These are phyloP conservation scores for Heliocidaris erythrogramma DNA, from an alignment of 35 echinoderm and acorn worm species.

Conservation along the genomic window DNA sequence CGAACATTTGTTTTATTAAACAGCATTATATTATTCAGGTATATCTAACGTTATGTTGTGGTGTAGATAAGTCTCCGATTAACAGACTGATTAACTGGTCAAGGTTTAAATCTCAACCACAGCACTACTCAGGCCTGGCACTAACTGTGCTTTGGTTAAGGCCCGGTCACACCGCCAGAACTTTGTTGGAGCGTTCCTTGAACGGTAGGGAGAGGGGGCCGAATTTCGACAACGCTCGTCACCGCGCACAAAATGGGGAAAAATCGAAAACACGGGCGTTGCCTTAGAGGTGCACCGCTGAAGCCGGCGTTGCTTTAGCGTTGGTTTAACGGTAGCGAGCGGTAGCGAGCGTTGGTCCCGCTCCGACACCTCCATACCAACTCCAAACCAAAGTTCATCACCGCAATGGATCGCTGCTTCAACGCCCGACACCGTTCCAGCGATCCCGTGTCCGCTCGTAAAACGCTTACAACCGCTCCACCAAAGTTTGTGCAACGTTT, in stretches of 20 bases:
- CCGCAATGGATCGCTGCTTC: conserved; percentile 38
- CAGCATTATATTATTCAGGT: not conserved
- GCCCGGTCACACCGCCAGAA: not conserved
- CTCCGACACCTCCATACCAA: too few relatives aligned
- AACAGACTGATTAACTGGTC: not conserved
- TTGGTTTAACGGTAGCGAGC: conserved; percentile 37
- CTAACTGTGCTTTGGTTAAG: not conserved
- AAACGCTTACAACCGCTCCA: conserved; percentile 40
- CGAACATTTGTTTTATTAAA: not conserved
- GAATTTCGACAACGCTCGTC: conserved; percentile 28
- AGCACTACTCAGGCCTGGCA: too few relatives aligned
- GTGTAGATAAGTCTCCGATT: not conserved
- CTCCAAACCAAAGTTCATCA: not conserved
- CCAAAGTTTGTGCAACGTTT: conserved; percentile 42
- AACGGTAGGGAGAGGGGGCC: conserved; percentile 10
- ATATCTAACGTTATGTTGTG: not conserved
- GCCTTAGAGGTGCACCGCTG: conserved; percentile 13
- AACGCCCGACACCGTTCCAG: conserved; percentile 38
- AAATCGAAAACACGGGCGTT: not conserved
- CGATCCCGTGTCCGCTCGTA: conserved; percentile 31
- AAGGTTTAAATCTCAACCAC: not conserved
- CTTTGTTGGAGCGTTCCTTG: not conserved
- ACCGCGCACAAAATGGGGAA: conserved; percentile 7
- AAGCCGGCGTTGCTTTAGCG: conserved; percentile 36
- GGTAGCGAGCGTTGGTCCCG: conserved; percentile 25